Percentiles rank a stretch among this genome's conserved stretches.
phyloP scores from a whole-genome alignment of 92 coral and sea anemone species.

The Epizoanthus rinbou region DNA sequence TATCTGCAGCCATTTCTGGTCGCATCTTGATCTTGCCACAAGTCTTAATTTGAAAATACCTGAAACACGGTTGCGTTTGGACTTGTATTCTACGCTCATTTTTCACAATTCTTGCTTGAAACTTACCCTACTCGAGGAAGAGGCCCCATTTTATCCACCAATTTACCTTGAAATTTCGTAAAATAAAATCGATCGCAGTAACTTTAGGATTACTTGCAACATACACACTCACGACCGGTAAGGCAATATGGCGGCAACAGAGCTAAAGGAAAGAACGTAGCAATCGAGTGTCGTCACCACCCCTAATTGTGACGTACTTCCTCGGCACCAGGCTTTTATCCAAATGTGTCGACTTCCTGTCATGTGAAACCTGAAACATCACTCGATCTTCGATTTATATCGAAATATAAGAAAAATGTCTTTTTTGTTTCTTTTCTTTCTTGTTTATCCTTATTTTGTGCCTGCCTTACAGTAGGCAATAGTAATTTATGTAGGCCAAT shows the following conservation, averaged over 20 bases:
- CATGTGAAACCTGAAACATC: not conserved
- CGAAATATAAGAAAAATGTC: too few relatives aligned
- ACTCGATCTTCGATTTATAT: too few relatives aligned
- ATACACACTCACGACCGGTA: slow-evolving; percentile 27
- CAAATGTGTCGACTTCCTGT: slow-evolving; percentile 9
- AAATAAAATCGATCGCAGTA: slow-evolving; percentile 19
- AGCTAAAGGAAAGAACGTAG: not conserved
- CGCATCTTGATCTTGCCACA: not conserved
- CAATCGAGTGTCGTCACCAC: slow-evolving; percentile 75
- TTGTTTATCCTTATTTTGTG: too few relatives aligned
- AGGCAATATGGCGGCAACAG: slow-evolving; percentile 40
- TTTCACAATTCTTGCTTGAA: not conserved
- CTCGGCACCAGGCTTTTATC: slow-evolving; percentile 66
- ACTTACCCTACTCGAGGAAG: slow-evolving; percentile 39
- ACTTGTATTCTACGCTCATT: not conserved
- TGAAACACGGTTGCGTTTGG: not conserved
- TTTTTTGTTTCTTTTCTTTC: too few relatives aligned
- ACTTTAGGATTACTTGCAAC: slow-evolving; percentile 4
- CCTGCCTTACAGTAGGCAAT: too few relatives aligned
- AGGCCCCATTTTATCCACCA: slow-evolving; percentile 26
- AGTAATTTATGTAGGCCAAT: too few relatives aligned
- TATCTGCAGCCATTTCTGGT: not conserved
- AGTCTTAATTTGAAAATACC: not conserved
- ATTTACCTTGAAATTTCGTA: slow-evolving; percentile 7
- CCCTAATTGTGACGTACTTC: slow-evolving; percentile 95